Evolutionary conservation across 2,888 invertebrate genomes (phyloP), one percentile per base, ranked within the genome.

Genomic region (Drosophila acutilabella): DNA sequence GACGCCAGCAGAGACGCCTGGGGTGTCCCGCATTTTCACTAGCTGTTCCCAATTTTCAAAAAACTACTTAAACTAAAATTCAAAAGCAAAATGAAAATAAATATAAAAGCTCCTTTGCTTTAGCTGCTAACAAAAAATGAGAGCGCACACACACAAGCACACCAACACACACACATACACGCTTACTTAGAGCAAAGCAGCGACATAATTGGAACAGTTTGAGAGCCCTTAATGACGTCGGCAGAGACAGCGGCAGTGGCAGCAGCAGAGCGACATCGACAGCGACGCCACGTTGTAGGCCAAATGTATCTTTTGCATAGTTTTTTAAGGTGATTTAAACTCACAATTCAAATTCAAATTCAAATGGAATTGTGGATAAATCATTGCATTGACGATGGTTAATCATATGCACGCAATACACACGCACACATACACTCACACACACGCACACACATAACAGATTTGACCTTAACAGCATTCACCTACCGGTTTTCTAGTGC

Each of bases 151-250:
- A 61, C 67, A 61, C 58, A 60, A 61, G n/a, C n/a, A n/a, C n/a
- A n/a, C n/a, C n/a, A 65, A 57, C 66, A 62, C 57, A 74, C 50
- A 70, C 48, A 69, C 58, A 71, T 72, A 52, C 50, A 60, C 42
- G 38, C 57, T 64, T n/a, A 41, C 59, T 59, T 64, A 75, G 59
- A 66, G 72, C 75, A 64, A 56, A 57, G 71, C 77, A 72, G 66
- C 65, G 81, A 77, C 89, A 86, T 86, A 85, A 88, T 89, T 87
- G 84, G 85, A 87, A 81, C 89, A 77, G 69, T 87, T 81, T 78
- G 78, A 88, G 88, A 80, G 89, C 88, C 89, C 87, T 84, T 84
- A 83, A 89, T 81, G 79, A 88, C 74, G 79, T 70, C 64, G 78
- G 71, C 82, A 14, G 52, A 68, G 67, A 56, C 69, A 36, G 33